Conservation (phyloP, 1,140 invertebrate genomes). For the Ctenoplectra terminalis region DNA sequence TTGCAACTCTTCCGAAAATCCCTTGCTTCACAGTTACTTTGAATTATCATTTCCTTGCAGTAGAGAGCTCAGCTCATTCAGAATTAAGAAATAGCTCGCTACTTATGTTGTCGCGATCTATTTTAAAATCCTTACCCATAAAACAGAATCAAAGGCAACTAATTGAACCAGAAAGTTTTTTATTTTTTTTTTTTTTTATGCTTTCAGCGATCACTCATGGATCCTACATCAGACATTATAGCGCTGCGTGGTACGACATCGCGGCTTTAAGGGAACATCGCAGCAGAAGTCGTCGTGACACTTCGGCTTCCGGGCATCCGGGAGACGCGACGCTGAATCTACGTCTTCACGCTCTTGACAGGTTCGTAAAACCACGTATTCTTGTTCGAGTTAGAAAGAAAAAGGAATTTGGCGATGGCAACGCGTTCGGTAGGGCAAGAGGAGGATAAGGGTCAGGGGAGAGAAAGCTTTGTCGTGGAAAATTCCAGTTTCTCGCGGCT, state of each 20-base stretch:
- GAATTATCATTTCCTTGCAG: neutral
- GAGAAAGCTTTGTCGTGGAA: conserved; percentile 27
- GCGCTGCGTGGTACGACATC: conserved; percentile 56
- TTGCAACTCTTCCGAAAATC: conserved; percentile 29
- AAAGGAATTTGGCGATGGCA: neutral
- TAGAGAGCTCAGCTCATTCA: neutral
- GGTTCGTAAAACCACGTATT: conserved; percentile 50
- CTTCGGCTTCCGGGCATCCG: conserved; percentile 50
- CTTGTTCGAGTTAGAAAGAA: neutral
- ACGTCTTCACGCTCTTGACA: conserved; percentile 63
- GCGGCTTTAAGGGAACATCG: conserved; percentile 60
- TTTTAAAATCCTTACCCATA: no score
- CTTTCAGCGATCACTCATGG: conserved; percentile 63
- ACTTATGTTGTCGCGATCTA: no score
- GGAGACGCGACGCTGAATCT: conserved; percentile 54
- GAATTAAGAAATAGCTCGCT: neutral
- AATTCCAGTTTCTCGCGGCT: conserved; percentile 24
- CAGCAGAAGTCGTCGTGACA: conserved; percentile 61
- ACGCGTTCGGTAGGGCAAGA: neutral
- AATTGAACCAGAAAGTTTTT: neutral
- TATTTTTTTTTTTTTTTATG: neutral
- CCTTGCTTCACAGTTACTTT: neutral
- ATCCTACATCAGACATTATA: conserved; percentile 63
- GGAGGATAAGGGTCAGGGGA: no score
- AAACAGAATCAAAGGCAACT: no score